A percentile compares a stretch with the other conserved stretches of the same genome.
Conservation (phyloP, 2,113 vertebrate species). For the Gasterosteus aculeatus region DNA sequence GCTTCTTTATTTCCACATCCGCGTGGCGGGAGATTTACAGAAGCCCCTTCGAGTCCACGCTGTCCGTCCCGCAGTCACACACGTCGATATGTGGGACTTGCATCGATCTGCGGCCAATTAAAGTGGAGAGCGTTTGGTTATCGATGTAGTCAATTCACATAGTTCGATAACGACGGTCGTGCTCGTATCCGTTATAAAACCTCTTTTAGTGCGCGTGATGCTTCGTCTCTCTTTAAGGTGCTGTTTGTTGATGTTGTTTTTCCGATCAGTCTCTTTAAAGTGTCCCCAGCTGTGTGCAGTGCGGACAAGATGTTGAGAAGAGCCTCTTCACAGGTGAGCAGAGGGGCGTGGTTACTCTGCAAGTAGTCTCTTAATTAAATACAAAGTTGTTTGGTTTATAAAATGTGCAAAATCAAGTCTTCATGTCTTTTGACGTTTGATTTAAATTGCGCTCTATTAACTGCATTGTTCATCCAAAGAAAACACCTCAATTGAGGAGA, state of each 20-base stretch:
- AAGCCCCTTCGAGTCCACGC: neutral
- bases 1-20: neutral
- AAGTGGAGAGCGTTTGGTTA: too few relatives aligned
- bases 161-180: too few relatives aligned
- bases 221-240: too few relatives aligned
- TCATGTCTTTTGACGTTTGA: neutral
- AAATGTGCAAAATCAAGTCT: neutral
- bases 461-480: neutral
- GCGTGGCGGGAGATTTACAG: constrained; percentile 43
- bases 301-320: constrained; percentile 75
- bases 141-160: too few relatives aligned
- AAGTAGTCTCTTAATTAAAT: neutral
- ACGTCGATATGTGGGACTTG: too few relatives aligned
- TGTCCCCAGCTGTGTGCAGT: neutral
- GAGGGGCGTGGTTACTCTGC: neutral
- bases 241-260: neutral
- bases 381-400: neutral
- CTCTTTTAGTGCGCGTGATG: neutral
- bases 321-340: constrained; percentile 74
- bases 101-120: too few relatives aligned
- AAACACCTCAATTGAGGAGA: neutral
- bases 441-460: neutral
- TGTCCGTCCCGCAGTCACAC: too few relatives aligned
- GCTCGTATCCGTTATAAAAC: too few relatives aligned
- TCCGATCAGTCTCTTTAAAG: neutral